Base-by-base conservation (phyloP, 2,888 invertebrate species). In the Cheilosia variabilis region DNA sequence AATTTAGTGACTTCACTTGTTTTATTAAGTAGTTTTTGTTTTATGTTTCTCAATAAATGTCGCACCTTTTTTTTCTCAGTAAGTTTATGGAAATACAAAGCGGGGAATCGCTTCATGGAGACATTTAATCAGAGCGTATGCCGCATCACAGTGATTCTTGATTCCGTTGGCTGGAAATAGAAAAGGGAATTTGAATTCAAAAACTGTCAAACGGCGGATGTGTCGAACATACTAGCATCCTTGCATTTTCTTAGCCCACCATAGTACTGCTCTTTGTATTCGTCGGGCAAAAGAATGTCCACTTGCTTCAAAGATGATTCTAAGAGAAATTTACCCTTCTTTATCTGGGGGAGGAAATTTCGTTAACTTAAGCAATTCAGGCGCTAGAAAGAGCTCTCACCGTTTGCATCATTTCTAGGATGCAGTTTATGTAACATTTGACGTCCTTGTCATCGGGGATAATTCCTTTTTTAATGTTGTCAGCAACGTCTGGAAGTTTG, bases 351-450 rank as follows among this genome's bases (percentile, higher is more conserved):
- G 72, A 55, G 15, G 27, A 50, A 22, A 22, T 13, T n/a, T 62
- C 9, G 4, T 24, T 24, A 52, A 7, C 2, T 31, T 47, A 31
- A 4, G 0, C 13, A 43, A 24, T 7, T 24, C 5, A 22, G 2
- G n/a, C 0, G 1, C 5, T 24, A 10, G 6, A 34, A 52, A 9
- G 19, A 17, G 6, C 4, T 9, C 66, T 2, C 19, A 94, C 94
- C 88, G 93, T 88, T 91, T 94, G 94, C 90, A 93, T 93, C 92
- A 93, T 93, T 84, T 92, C 92, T 78, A 94, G 69, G 9, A 93
- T 80, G 87, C 94, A 94, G 83, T 92, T 92, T 68, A 93, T 91
- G 84, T 94, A 94, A 84, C 94, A 94, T 90, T 94, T 92, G 65
- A 90, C 77, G 72, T 91, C 90, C 88, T 90, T 90, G 43, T 90